These are phyloP conservation scores for Ecliptopera silaceata DNA, from an alignment of 2,888 invertebrate genomes.

Conservation along the genomic window DNA sequence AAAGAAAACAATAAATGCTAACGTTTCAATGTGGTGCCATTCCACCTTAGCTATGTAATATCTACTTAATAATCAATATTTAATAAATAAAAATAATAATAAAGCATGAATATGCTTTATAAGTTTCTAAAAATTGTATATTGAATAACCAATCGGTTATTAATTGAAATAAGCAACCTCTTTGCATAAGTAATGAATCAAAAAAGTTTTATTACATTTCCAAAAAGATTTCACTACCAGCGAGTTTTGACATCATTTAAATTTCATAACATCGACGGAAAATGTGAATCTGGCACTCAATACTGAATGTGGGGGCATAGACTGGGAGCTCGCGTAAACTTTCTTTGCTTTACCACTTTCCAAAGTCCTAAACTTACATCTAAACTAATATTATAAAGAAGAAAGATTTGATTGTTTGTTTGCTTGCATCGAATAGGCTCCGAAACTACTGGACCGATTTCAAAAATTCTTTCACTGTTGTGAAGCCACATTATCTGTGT, in stretches of 20 bases:
- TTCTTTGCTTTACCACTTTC: not conserved
- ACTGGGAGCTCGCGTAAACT: not conserved
- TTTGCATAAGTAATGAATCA: conserved; percentile 7
- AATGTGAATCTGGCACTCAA: conserved; percentile 26
- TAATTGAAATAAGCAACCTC: not conserved
- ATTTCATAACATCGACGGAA: conserved; percentile 34
- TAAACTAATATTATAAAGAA: too few relatives aligned
- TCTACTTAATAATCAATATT: too few relatives aligned
- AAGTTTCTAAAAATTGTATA: not conserved
- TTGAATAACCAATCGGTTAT: not conserved
- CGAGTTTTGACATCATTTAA: conserved; percentile 29
- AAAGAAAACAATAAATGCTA: too few relatives aligned
- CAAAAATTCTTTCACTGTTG: too few relatives aligned
- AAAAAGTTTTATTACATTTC: conserved; percentile 1
- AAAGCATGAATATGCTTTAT: not conserved
- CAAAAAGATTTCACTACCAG: conserved; percentile 8
- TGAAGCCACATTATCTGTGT: too few relatives aligned
- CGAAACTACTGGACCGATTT: too few relatives aligned
- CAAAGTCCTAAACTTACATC: too few relatives aligned
- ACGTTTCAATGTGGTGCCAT: too few relatives aligned
- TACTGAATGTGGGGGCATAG: conserved; percentile 12
- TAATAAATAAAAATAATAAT: too few relatives aligned
- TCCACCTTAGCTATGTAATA: too few relatives aligned
- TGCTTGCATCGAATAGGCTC: too few relatives aligned
- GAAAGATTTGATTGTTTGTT: too few relatives aligned